Evolutionary conservation across 37 sponge, comb jelly and placozoan genomes (phyloP).

Genomic region (Bolinopsis microptera): DNA sequence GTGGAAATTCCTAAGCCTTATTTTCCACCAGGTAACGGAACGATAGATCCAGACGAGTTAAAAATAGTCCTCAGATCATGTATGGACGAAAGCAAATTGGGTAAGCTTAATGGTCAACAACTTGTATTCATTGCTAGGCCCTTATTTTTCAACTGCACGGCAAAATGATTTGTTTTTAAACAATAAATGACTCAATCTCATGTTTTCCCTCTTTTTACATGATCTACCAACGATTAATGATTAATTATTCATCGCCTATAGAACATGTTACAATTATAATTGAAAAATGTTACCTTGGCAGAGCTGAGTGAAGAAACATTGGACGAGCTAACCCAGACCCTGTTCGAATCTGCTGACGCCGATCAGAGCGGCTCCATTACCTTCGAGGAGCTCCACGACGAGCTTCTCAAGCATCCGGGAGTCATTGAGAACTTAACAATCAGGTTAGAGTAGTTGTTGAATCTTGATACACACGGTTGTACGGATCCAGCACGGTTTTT

Average conservation of each 20-base stretch:
- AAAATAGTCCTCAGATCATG: conserved; percentile 84
- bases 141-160: too few species aligned
- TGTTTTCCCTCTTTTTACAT: too few species aligned
- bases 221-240: too few species aligned
- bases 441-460: conserved; percentile 72
- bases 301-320: conserved; percentile 1
- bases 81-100: conserved; percentile 82
- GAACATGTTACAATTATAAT: too few species aligned
- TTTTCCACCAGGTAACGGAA: conserved; percentile 76
- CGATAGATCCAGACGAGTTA: conserved; percentile 80
- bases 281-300: too few species aligned
- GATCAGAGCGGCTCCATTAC: conserved; percentile 81
- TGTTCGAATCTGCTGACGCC: conserved; percentile 83
- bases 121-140: too few species aligned
- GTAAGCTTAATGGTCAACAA: conserved; percentile 76
- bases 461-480: background rate
- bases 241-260: too few species aligned
- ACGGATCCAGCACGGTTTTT: background rate
- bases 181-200: too few species aligned
- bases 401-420: conserved; percentile 82
- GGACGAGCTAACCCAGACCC: conserved; percentile 63
- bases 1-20: background rate
- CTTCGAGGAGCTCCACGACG: conserved; percentile 81
- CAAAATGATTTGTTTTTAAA: too few species aligned
- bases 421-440: conserved; percentile 84